Percentiles rank a stretch among this genome's conserved stretches.
Conservation (phyloP, 2,888 invertebrate species). For the Apamea epomidion region DNA sequence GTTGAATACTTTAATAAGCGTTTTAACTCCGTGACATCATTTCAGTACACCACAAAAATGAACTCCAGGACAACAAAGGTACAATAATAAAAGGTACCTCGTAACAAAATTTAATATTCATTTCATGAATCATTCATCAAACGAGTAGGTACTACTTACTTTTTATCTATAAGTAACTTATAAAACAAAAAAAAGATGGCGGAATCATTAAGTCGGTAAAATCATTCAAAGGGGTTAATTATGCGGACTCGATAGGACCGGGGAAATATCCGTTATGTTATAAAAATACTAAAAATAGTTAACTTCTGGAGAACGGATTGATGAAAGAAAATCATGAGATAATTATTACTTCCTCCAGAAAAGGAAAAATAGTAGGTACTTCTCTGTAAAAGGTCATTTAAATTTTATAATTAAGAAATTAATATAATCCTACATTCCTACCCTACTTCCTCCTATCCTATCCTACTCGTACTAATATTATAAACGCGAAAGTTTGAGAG, state of each 20-base stretch:
- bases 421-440: neutral
- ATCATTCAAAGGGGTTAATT: constrained; percentile 63
- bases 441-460: too few species aligned
- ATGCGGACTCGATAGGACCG: constrained; percentile 33
- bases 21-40: neutral
- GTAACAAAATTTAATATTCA: constrained; percentile 28
- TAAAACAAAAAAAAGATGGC: constrained; percentile 27
- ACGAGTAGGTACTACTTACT: constrained; percentile 19
- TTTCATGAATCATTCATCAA: too few species aligned
- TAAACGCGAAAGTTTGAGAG: too few species aligned
- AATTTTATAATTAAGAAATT: neutral
- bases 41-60: neutral
- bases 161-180: neutral
- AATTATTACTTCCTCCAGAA: neutral
- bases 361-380: neutral
- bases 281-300: constrained; percentile 29
- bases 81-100: neutral
- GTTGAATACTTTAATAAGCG: neutral
- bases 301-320: neutral
- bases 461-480: too few species aligned
- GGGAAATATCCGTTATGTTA: constrained; percentile 12
- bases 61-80: neutral
- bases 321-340: constrained; percentile 22
- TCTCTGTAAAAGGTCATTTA: neutral
- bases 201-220: constrained; percentile 54